Base-by-base conservation (phyloP, 2,888 invertebrate genomes). In the Rugalucina vietnamica region DNA sequence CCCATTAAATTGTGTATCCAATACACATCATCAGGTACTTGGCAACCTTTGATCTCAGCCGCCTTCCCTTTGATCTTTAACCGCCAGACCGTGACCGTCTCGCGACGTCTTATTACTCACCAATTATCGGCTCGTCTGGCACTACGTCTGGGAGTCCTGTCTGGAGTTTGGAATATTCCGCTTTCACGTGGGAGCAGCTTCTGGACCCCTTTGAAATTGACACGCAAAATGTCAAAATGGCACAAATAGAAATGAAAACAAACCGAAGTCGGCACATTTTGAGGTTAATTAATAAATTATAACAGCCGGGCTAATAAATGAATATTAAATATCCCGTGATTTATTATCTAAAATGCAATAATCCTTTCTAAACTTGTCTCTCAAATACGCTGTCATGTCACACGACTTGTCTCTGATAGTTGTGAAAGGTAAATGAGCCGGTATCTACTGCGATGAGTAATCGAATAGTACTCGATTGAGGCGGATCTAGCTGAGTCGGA, bases 71-170 rank as follows among this genome's bases (percentile, higher is more conserved):
- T 60, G 60, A 60, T 60, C 27, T 60, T 60, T 60, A 10, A 29
- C 5, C 60, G 60, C 60, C 60, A 60, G 60, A 60, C 60, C 60
- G 43, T 60, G 60, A 27, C 60, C 27, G 60, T 60, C 60, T 60
- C 29, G 60, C 29, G 60, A 60, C 34, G 36, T 34, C 24, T n/a
- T 12, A 32, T 21, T 34, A 82, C 78, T 74, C 54, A 82, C 82
- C 82, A 27, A 82, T 82, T n/a, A 69, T 36, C 8, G 82, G 82
- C 14, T 78, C 69, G 18, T 82, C 82, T 27, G 82, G 82, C 0
- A 82, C 82, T 43, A 78, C 74, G 70, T 78, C 75, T n/a, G 21
- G 29, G 14, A 4, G 29, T 1, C 60, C 60, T 4, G 29, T 27
- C 60, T 27, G 27, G 10, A 60, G 60, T 21, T 60, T 60, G 27